A percentile compares a stretch with the other conserved stretches of the same genome.
Conservation (phyloP, 2,797 vertebrate species). For the Todus mexicanus region DNA sequence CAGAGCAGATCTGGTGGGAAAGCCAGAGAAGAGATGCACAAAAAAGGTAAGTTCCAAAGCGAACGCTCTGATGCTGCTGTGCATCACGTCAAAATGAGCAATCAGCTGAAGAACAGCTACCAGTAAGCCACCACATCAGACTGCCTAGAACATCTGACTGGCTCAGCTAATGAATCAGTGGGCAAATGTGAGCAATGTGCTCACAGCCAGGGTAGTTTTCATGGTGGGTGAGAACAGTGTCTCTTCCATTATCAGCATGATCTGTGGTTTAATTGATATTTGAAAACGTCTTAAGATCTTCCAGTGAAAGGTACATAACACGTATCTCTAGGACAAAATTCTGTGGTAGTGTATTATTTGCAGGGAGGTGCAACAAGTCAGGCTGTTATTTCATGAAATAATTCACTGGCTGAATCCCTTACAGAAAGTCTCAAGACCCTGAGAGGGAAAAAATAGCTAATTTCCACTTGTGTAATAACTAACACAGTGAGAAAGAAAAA, state of each 20-base stretch:
- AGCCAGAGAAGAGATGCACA: slow-evolving; percentile 6
- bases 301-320: background rate
- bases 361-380: background rate
- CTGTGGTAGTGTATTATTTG: background rate
- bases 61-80: background rate
- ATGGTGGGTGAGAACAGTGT: background rate
- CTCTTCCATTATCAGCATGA: background rate
- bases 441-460: slow-evolving; percentile 29
- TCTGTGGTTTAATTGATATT: background rate
- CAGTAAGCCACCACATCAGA: background rate
- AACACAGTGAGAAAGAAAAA: slow-evolving; percentile 15
- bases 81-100: background rate
- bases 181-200: slow-evolving; percentile 1
- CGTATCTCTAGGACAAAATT: background rate
- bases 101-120: background rate
- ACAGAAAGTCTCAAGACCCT: slow-evolving; percentile 7
- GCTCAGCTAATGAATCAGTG: slow-evolving; percentile 30
- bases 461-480: slow-evolving; percentile 34
- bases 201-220: background rate
- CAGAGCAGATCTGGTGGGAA: slow-evolving; percentile 14
- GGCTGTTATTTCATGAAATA: background rate
- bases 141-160: background rate
- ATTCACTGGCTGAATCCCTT: slow-evolving; percentile 13
- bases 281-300: background rate
- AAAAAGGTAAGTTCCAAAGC: slow-evolving; percentile 12